Percentiles rank a stretch among this genome's conserved stretches.
Evolutionary conservation across 2,888 invertebrate species (phyloP).

Genomic region (Arrhopalites spinosus): DNA sequence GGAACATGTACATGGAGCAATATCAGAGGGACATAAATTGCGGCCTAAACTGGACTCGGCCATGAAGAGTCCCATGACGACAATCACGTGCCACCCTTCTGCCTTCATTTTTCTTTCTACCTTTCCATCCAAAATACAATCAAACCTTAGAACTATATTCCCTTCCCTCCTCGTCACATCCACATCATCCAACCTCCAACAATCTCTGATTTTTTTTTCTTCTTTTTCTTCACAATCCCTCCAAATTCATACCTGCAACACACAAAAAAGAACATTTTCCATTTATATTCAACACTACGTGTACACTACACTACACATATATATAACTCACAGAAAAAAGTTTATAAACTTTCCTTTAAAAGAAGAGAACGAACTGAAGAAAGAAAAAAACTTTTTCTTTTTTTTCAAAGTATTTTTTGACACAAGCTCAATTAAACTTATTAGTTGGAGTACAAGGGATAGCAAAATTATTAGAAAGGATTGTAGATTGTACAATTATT

Average conservation of each 20-base stretch:
- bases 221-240: background rate
- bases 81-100: slow-evolving; percentile 37
- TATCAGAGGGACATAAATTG: slow-evolving; percentile 60
- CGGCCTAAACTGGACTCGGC: slow-evolving; percentile 61
- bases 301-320: too few relatives aligned
- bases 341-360: too few relatives aligned
- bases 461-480: too few relatives aligned
- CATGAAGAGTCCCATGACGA: slow-evolving; percentile 52
- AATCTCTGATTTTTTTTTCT: background rate
- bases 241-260: background rate
- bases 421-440: too few relatives aligned
- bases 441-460: too few relatives aligned
- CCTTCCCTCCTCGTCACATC: background rate
- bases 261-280: background rate
- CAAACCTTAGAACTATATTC: background rate
- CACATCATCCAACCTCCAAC: background rate
- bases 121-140: slow-evolving; percentile 34
- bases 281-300: too few relatives aligned
- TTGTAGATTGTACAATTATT: too few relatives aligned
- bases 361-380: too few relatives aligned
- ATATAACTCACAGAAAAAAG: too few relatives aligned
- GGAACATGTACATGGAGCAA: slow-evolving; percentile 79
- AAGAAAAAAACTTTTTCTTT: too few relatives aligned
- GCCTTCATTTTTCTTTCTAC: slow-evolving; percentile 44
- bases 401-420: too few relatives aligned